Base-by-base conservation (phyloP, 2,113 vertebrate species). In the Ailurus styani region DNA sequence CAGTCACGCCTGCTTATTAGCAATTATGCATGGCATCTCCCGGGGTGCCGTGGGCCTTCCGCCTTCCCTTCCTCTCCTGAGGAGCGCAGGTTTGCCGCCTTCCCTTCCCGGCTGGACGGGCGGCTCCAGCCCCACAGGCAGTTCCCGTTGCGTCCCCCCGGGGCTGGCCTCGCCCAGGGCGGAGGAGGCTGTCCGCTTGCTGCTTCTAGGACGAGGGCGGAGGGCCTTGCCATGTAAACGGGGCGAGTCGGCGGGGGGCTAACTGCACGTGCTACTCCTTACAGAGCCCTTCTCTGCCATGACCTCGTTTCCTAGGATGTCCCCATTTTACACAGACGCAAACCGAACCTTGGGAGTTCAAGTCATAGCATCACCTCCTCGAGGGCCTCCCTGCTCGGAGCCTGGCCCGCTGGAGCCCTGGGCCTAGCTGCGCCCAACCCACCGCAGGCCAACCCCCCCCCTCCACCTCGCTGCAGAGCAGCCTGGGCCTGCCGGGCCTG, bases 1-100 rank as follows among this genome's bases (percentile, higher is more conserved):
- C 6, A 0, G 85, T 91, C 96, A 94, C 62, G 52, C 97, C 97
- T 97, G 96, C 98, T 98, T 97, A 93, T 98, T 98, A 98, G 96
- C 98, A 87, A 97, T 91, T 98, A 73, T 0, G 89, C 93, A 18
- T 1, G 64, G 95, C 29, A 0, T 54, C 72, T 87, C 93, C 88
- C 85, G 3, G 98, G 96, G 78, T 79, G 79, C 57, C 2, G 3
- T 0, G 47, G 89, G 84, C 81, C 87, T 79, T 91, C 77, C 64
- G 50, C 21, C 17, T 87, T 55, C n/a, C 54, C 82, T 83, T n/a
- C 68, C 62, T 70, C 96, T 95, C 86, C 87, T 25, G 0, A 37
- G 8, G 91, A 97, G 93, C 95, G 96, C 89, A 96, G 86, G 55
- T 64, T 70, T 95, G 94, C 50, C 5, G 90, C 37, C 97, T 75